Conservation (phyloP, 2,797 vertebrate genomes). For the Trachops cirrhosus region DNA sequence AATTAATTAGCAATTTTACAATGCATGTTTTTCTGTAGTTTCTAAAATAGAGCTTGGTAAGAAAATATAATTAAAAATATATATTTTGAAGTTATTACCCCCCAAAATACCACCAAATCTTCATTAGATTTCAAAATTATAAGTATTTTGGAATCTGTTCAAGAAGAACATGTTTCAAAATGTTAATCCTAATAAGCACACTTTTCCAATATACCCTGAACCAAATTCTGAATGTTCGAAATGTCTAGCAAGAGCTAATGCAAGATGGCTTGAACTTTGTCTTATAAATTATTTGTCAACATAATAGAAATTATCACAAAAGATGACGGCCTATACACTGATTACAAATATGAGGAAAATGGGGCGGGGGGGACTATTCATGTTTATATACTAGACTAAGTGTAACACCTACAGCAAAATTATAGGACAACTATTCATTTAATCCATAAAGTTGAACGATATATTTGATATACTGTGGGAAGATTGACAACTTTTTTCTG, state of each 20-base stretch:
- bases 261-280: background rate
- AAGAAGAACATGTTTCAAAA: constrained; percentile 7
- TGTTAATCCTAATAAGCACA: background rate
- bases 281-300: background rate
- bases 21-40: constrained; percentile 60
- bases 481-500: background rate
- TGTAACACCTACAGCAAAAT: background rate
- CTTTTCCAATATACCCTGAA: background rate
- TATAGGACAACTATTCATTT: background rate
- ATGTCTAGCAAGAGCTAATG: background rate
- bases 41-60: constrained; percentile 44
- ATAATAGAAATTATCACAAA: background rate
- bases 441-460: background rate
- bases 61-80: constrained; percentile 62
- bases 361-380: rapidly evolving
- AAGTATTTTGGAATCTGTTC: constrained; percentile 38
- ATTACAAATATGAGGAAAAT: background rate
- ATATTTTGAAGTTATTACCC: constrained; percentile 54
- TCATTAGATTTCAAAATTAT: constrained; percentile 37
- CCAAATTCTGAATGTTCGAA: background rate
- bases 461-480: background rate
- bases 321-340: background rate
- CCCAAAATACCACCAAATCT: constrained; percentile 25
- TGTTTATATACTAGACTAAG: background rate
- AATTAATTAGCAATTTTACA: constrained; percentile 73